Evolutionary conservation across 2,888 invertebrate species (phyloP), one percentile per base, ranked within the genome.

Genomic region (Aleiodes testaceus): DNA sequence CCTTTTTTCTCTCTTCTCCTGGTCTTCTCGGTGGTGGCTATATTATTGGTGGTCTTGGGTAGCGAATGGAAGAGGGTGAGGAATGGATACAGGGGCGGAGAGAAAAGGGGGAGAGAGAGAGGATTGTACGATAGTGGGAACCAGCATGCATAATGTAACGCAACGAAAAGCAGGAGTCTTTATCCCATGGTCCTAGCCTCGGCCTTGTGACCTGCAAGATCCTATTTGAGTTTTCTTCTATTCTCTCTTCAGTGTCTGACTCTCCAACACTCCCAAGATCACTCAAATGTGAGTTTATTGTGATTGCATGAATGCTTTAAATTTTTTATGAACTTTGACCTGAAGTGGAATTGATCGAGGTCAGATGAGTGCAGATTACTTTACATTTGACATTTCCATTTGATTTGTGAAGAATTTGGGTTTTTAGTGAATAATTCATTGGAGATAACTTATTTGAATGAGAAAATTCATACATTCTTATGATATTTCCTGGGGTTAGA

Each of bases 281-380:
- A 78, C 75, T 78, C 74, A 74, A 73, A 78, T 77, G 75, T 74
- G 69, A 75, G 74, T 77, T 78, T 78, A 78, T 76, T 75, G 77
- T 74, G 74, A 74, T 74, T 68, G 73, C 53, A n/a, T 36, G 36
- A 9, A 36, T 36, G 36, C 36, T 36, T 36, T 36, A 36, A 36
- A 36, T 36, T 36, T 36, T 7, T 36, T 36, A 36, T 36, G 11
- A 36, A 36, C 36, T 36, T 36, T 36, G 7, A 9, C 9, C 36
- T 36, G 36, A 36, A 11, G 9, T 11, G 4, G 36, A 36, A 11
- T 36, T 2, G 6, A 36, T 3, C 36, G 36, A 36, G 36, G 36
- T 36, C 36, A 36, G 11, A 36, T 36, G 36, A 36, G 9, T 36
- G 3, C 9, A 36, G 9, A 11, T 36, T 36, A 36, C 36, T 36